phyloP scores from a whole-genome alignment of 2,888 invertebrate species.

The Trissonchulus latispiculum region DNA sequence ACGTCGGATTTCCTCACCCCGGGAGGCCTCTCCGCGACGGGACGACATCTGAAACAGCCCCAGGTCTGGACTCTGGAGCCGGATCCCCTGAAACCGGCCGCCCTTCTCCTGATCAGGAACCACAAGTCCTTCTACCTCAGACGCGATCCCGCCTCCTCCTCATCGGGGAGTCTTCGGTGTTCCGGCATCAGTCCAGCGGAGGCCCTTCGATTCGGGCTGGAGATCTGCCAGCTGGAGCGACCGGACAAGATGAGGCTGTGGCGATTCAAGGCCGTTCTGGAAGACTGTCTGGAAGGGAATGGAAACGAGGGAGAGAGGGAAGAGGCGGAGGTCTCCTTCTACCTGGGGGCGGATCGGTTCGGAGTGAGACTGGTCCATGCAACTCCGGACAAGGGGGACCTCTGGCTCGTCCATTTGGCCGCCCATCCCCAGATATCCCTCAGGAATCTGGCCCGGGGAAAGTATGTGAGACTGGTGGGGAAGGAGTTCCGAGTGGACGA shows the following conservation, averaged over 20 bases:
- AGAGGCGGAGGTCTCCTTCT: neutral
- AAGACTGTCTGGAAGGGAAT: too few relatives aligned
- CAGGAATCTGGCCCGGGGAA: neutral
- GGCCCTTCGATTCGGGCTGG: neutral
- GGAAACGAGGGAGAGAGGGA: too few relatives aligned
- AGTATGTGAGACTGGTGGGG: neutral
- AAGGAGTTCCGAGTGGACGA: neutral
- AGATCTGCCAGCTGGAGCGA: neutral
- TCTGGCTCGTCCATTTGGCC: conserved; percentile 5
- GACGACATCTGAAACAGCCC: neutral
- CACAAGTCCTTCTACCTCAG: neutral
- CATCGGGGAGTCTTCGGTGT: neutral
- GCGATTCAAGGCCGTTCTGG: neutral
- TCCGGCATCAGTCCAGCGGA: neutral
- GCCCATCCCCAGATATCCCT: neutral
- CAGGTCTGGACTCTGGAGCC: conserved; percentile 7
- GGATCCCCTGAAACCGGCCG: neutral
- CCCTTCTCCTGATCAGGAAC: neutral
- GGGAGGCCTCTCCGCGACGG: neutral
- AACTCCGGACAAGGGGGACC: neutral
- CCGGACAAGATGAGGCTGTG: neutral
- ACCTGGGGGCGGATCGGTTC: neutral
- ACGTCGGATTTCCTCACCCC: neutral
- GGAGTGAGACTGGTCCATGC: neutral
- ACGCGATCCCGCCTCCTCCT: neutral